Base-by-base conservation (phyloP, 2,113 vertebrate genomes). In the Channa argus region DNA sequence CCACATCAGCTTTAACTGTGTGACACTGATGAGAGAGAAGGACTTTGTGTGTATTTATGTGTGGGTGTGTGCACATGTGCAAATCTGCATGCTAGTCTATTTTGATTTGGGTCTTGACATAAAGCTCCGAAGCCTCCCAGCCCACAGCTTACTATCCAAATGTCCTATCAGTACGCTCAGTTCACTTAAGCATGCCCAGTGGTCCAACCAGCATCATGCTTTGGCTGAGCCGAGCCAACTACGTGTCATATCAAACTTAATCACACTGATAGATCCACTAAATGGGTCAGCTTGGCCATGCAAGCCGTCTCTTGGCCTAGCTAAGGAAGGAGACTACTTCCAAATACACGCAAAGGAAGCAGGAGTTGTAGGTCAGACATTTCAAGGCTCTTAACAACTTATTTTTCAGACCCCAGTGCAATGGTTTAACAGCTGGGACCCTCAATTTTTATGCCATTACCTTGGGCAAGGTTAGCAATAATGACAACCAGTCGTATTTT, bases 1-100 rank as follows among this genome's bases (percentile, higher is more conserved):
- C 68, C 77, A 74, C 49, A 3, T 89, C 39, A 6, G 24, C 74
- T 77, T 68, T 60, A 67, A 70, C 63, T 63, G 70, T 84, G 79
- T 84, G 80, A 91, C 79, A 81, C 49, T 89, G 81, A 90, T 88
- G 80, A 70, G 69, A 74, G 64, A 14, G 58, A 68, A 79, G 47
- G 63, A 50, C 51, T 63, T 39, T 41, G 68, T 61, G 60, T 38
- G 37, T 14, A 24, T 24, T 4, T 14, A 8, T 5, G 33, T 15
- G 45, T 56, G 58, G n/a, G 11, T 52, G 60, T 36, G 37, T 36
- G 53, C 4, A 9, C 4, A 10, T 43, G 45, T 46, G 45, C 64
- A 56, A 81, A 51, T 54, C 47, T 72, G 58, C 80, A 73, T 15
- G 76, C 79, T n/a, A 51, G 79, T 84, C 82, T 61, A 3, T 78